Percentiles rank a stretch among this genome's conserved stretches.
Conservation (phyloP, 2,797 vertebrate species). For the Rhincodon typus region DNA sequence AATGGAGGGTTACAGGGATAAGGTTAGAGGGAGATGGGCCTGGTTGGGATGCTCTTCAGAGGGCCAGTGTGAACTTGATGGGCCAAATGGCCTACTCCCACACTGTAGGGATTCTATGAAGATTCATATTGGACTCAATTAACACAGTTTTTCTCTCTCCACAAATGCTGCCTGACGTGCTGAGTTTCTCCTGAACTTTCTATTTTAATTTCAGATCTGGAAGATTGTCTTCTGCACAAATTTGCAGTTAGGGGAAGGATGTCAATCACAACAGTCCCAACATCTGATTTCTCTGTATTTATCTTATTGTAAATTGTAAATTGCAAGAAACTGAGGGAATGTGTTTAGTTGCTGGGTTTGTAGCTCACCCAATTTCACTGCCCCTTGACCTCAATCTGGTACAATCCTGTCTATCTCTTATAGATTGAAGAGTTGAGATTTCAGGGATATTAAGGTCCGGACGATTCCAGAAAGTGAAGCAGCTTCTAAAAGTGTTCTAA, state of each 20-base stretch:
- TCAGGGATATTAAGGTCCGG: background rate
- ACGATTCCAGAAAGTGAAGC: background rate
- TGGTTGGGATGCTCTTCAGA: too few relatives aligned
- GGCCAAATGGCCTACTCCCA: too few relatives aligned
- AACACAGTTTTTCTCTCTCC: too few relatives aligned
- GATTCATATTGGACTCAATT: too few relatives aligned
- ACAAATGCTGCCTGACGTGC: too few relatives aligned
- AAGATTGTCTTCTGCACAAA: background rate
- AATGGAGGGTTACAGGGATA: too few relatives aligned
- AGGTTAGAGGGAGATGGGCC: too few relatives aligned
- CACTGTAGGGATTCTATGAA: too few relatives aligned
- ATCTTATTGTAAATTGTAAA: background rate
- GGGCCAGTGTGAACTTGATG: too few relatives aligned
- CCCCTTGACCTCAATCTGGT: background rate
- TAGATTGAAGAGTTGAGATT: background rate
- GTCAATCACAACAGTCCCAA: background rate
- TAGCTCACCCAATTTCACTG: background rate
- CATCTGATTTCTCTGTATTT: background rate
- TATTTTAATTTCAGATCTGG: too few relatives aligned
- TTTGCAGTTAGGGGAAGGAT: background rate
- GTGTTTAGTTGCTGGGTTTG: background rate
- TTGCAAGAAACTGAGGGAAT: background rate
- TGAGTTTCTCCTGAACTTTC: too few relatives aligned
- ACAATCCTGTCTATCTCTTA: background rate
- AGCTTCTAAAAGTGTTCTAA: background rate